phyloP scores from a whole-genome alignment of 2,888 invertebrate genomes.

The Zaprionus lineosus region DNA sequence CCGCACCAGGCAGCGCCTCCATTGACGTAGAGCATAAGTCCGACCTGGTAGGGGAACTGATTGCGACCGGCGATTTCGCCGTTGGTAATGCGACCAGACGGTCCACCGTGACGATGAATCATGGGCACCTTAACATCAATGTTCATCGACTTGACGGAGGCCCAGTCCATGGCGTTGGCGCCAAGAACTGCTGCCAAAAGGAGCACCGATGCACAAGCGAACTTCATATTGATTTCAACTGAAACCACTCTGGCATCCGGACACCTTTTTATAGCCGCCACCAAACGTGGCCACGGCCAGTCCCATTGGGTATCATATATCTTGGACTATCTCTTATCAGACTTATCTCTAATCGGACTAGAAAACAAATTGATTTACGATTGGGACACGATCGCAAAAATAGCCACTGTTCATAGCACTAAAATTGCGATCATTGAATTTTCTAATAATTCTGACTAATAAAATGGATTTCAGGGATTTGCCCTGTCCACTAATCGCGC shows the following conservation, averaged over 20 bases:
- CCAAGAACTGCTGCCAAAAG: constrained; percentile 47
- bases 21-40: constrained; percentile 57
- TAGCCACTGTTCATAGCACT: too few relatives aligned
- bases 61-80: constrained; percentile 65
- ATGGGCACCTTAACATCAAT: constrained; percentile 35
- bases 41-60: constrained; percentile 80
- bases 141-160: constrained; percentile 45
- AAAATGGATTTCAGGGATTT: too few relatives aligned
- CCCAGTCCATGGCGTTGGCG: constrained; percentile 60
- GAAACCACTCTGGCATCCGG: constrained; percentile 7
- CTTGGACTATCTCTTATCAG: constrained; percentile 37
- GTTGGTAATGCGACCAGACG: constrained; percentile 73
- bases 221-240: constrained; percentile 57
- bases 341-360: constrained; percentile 14
- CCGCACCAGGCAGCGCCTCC: constrained; percentile 77
- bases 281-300: not conserved
- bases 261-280: constrained; percentile 45
- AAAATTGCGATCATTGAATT: constrained; percentile 5
- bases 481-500: too few relatives aligned
- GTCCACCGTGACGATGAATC: constrained; percentile 15
- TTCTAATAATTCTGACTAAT: too few relatives aligned
- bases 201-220: constrained; percentile 50
- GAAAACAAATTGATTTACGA: constrained; percentile 37
- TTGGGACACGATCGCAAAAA: not conserved
- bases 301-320: constrained; percentile 33